Evolutionary conservation across 2,888 invertebrate genomes (phyloP), one percentile per base, ranked within the genome.

Genomic region (Neoaliturus tenellus): DNA sequence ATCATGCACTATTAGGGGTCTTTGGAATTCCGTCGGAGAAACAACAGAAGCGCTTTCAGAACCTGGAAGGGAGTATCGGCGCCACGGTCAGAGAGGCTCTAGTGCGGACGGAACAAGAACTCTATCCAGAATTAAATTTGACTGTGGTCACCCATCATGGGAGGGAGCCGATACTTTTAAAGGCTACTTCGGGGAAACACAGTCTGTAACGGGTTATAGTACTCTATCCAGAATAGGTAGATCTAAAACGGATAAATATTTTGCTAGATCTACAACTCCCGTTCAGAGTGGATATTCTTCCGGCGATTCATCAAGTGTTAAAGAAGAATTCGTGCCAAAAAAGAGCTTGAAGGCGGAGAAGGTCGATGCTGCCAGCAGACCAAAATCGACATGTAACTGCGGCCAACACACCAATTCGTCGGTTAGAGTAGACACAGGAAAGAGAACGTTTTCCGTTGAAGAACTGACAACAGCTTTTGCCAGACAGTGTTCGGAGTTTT

Each of bases 11-110:
- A 84, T 85, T 33, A 86, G 87, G 23, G 87, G 87, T 10, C 84
- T 88, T 39, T 88, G 88, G 88, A 87, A 86, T 20, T 87, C 87
- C 20, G 87, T 88, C 62, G 88, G 88, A 0, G 87, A 87, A 78
- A 87, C 85, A 1, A 83, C 87, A 23, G 85, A 86, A 17, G 80
- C 58, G 5, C 85, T 55, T 25, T 51, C 55, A 25, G 78, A 78
- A 35, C 85, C 85, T 14, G 85, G 85, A 81, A 80, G 83, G 33
- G 88, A 88, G 28, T 86, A 86, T 55, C 81, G 86, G 23, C 81
- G 86, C 6, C 87, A 88, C 67, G 85, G 87, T 6, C 84, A 75
- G 8, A 83, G 88, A 33, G 88, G 88, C 4, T 87, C 87, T 58
- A 88, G 88, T 71, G 88, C 87, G 4, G 88, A 88, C 80, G 87